A percentile compares a stretch with the other conserved stretches of the same genome.
These are phyloP conservation scores for Lomographa bimaculata DNA, from an alignment of 2,888 invertebrate genomes.

Conservation along the genomic window DNA sequence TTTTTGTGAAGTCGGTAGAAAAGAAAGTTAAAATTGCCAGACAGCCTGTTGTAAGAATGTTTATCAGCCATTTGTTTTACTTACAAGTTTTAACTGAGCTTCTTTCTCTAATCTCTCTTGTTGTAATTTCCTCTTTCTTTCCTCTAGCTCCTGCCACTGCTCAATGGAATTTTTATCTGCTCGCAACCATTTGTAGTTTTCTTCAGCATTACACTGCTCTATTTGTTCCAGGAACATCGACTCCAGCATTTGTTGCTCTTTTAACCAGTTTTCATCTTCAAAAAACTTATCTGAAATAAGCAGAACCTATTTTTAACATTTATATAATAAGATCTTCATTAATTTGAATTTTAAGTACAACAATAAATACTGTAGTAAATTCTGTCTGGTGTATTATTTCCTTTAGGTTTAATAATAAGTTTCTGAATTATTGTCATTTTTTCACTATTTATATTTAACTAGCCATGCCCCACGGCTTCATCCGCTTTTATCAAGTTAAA, in stretches of 20 bases:
- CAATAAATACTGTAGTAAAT: too few species aligned
- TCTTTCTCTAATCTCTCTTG: conserved; percentile 85
- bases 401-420: too few species aligned
- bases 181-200: conserved; percentile 86
- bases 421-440: too few species aligned
- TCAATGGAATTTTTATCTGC: conserved; percentile 86
- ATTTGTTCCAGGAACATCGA: conserved; percentile 80
- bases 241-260: conserved; percentile 72
- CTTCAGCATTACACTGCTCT: conserved; percentile 75
- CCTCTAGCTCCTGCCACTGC: conserved; percentile 85
- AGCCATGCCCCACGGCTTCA: too few species aligned
- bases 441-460: too few species aligned
- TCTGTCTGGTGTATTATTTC: too few species aligned
- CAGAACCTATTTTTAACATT: not conserved
- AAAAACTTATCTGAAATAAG: conserved; percentile 23
- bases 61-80: too few species aligned
- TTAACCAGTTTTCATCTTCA: conserved; percentile 28
- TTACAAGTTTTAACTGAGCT: conserved; percentile 75
- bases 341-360: too few species aligned
- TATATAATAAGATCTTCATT: not conserved
- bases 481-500: too few species aligned
- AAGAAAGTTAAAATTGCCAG: too few species aligned
- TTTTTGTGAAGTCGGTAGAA: too few species aligned
- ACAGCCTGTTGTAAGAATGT: too few species aligned
- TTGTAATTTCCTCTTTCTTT: conserved; percentile 78